Evolutionary conservation across 2,888 invertebrate species (phyloP).

Genomic region (Eristalis tenax): DNA sequence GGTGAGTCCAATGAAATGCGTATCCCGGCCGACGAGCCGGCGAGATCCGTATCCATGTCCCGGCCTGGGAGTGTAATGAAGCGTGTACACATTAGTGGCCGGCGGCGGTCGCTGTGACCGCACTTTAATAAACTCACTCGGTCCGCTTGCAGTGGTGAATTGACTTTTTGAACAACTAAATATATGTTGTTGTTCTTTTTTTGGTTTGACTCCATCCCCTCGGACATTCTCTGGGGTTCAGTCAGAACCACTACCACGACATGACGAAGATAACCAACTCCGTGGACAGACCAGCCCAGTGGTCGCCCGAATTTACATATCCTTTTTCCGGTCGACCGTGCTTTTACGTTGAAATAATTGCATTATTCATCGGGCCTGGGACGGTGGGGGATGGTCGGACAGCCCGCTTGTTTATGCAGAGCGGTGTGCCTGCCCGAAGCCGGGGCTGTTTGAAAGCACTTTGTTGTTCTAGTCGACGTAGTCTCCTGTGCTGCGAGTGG

Average conservation of each 20-base stretch:
- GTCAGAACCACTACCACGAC: background rate
- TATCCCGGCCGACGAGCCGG: background rate
- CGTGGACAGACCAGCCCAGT: background rate
- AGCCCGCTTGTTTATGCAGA: background rate
- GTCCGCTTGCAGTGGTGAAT: background rate
- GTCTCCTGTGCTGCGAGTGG: background rate
- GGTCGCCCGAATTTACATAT: conserved; percentile 44
- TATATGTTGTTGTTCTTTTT: background rate
- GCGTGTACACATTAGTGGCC: conserved; percentile 16
- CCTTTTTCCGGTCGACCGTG: conserved; percentile 32
- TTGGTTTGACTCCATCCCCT: background rate
- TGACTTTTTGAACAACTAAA: background rate
- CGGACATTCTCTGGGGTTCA: background rate
- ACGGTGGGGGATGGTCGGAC: background rate
- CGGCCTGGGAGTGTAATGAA: conserved; percentile 3
- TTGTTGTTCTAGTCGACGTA: background rate
- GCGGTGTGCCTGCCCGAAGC: background rate
- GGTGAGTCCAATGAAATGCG: conserved; percentile 4
- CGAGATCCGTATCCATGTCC: background rate
- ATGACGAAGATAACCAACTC: background rate
- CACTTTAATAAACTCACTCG: conserved; percentile 9
- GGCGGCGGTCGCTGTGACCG: background rate
- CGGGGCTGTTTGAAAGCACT: background rate
- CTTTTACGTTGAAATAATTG: conserved; percentile 28
- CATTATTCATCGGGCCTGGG: conserved; percentile 37